These are phyloP conservation scores for Zophobas atratus DNA, from an alignment of 1,140 invertebrate genomes.

Conservation along the genomic window DNA sequence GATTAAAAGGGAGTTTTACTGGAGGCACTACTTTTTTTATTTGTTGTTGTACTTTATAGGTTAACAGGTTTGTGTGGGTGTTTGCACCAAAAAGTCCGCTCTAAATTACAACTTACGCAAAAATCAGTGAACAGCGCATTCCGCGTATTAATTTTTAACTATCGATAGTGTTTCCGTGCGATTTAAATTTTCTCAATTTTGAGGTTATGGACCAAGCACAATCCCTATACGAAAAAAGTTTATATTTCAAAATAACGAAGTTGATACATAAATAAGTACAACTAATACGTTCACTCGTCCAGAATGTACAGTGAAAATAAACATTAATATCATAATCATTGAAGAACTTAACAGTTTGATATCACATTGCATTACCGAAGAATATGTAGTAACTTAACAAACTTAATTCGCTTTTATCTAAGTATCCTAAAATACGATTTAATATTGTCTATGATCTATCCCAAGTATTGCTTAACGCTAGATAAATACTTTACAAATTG, in stretches of 20 bases:
- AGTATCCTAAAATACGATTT: not conserved
- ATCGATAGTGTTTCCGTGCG: too few relatives aligned
- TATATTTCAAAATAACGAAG: slow-evolving; percentile 26
- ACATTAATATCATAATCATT: slow-evolving; percentile 29
- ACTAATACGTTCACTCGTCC: slow-evolving; percentile 22
- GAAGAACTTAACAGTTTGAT: slow-evolving; percentile 27
- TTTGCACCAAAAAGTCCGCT: too few relatives aligned
- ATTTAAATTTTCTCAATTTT: too few relatives aligned
- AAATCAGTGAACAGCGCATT: too few relatives aligned
- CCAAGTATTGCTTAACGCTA: slow-evolving; percentile 30
- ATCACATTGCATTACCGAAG: slow-evolving; percentile 27
- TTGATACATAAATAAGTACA: slow-evolving; percentile 40
- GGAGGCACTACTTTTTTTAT: too few relatives aligned
- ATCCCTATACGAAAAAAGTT: not conserved
- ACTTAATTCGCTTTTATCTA: not conserved
- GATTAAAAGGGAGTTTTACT: too few relatives aligned
- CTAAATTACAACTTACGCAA: too few relatives aligned
- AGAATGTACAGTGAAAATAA: slow-evolving; percentile 16
- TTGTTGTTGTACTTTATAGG: too few relatives aligned
- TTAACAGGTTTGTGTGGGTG: too few relatives aligned
- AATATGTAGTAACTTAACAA: slow-evolving; percentile 14
- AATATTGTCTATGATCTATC: slow-evolving; percentile 17
- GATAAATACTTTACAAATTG: slow-evolving; percentile 48
- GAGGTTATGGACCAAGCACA: too few relatives aligned
- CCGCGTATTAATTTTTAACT: too few relatives aligned